A percentile compares a stretch with the other conserved stretches of the same genome.
Conservation (phyloP, 2,888 invertebrate genomes). For the Ophion ellenae region DNA sequence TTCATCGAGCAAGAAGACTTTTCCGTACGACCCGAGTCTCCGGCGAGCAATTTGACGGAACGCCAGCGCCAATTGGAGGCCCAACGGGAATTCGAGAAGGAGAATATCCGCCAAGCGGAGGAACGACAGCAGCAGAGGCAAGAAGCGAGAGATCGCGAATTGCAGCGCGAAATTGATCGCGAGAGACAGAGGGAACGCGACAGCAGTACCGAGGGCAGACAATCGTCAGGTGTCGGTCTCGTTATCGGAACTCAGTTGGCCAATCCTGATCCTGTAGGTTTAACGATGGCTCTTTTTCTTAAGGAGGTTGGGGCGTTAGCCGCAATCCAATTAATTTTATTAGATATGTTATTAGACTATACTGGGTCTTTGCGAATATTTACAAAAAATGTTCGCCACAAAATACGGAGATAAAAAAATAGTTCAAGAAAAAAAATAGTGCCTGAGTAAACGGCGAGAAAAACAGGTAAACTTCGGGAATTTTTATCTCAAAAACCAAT, state of each 20-base stretch:
- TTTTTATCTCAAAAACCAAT: too few relatives aligned
- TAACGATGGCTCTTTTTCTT: background rate
- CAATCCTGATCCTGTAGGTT: constrained; percentile 88
- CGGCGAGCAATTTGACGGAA: constrained; percentile 73
- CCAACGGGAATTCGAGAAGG: constrained; percentile 82
- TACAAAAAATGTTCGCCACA: too few relatives aligned
- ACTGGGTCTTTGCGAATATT: too few relatives aligned
- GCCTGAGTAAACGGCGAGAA: too few relatives aligned
- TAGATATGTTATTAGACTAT: too few relatives aligned
- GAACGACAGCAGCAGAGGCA: constrained; percentile 80
- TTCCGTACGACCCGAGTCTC: constrained; percentile 75
- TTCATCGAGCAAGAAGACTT: constrained; percentile 79
- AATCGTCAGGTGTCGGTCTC: constrained; percentile 84
- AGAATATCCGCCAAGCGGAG: constrained; percentile 79
- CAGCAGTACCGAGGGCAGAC: constrained; percentile 74
- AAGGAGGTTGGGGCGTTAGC: too few relatives aligned
- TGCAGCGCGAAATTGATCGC: constrained; percentile 82
- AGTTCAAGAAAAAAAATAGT: too few relatives aligned
- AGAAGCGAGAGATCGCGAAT: constrained; percentile 78
- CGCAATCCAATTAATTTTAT: too few relatives aligned
- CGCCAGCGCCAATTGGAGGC: constrained; percentile 84
- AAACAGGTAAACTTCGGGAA: too few relatives aligned
- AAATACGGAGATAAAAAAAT: too few relatives aligned
- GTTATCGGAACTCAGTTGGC: constrained; percentile 89
- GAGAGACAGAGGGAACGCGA: constrained; percentile 79